phyloP scores from a whole-genome alignment of 2,888 invertebrate genomes.

The Nipponacmea schrenckii region DNA sequence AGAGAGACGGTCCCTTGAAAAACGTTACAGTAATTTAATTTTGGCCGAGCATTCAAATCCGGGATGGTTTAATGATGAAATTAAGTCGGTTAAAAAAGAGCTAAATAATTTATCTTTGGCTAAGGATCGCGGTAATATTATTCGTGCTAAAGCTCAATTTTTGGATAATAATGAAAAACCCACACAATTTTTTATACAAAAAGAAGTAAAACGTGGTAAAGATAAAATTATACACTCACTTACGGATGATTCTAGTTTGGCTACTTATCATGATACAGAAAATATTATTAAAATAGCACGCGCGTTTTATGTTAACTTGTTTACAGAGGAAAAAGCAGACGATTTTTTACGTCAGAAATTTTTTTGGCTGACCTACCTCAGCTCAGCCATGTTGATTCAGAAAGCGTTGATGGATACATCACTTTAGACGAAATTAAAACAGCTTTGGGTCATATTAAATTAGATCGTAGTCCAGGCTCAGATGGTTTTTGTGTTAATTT shows the following conservation, averaged over 20 bases:
- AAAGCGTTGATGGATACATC: background rate
- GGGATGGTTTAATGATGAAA: background rate
- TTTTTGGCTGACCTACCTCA: background rate
- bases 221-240: background rate
- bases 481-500: background rate
- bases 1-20: background rate
- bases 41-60: background rate
- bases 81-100: slow-evolving; percentile 1
- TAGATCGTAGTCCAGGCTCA: background rate
- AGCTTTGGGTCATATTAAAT: background rate
- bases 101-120: background rate
- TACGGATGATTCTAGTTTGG: background rate
- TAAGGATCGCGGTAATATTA: background rate
- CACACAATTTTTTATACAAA: background rate
- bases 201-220: background rate
- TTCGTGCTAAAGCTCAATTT: slow-evolving; percentile 2
- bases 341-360: background rate
- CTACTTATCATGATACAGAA: background rate
- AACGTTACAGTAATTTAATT: background rate
- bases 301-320: background rate
- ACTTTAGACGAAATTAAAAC: background rate
- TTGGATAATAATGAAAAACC: background rate
- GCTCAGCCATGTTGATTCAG: background rate
- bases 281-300: background rate
- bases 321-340: background rate